Conservation (phyloP, 2,888 invertebrate genomes). For the Leptogaster cylindrica region DNA sequence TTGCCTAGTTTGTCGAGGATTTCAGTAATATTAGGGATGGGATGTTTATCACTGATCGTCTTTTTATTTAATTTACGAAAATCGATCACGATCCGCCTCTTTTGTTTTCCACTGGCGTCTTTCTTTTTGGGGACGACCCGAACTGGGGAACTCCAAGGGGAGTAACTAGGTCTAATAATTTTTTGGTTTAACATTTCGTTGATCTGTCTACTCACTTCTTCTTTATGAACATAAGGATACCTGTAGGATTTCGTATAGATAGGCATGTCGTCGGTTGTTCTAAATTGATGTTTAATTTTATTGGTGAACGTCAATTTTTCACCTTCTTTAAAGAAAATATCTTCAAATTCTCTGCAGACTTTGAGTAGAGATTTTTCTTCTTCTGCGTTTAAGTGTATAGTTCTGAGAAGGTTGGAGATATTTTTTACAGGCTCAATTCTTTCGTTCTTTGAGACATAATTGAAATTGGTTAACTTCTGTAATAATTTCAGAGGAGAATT, state of each 20-base stretch:
- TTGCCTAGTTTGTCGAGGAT: conserved; percentile 50
- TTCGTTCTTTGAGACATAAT: too few relatives aligned
- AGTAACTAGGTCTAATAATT: neutral
- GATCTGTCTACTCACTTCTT: neutral
- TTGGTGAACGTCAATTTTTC: neutral
- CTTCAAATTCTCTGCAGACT: neutral
- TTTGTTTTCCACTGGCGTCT: conserved; percentile 2
- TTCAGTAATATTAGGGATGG: conserved; percentile 49
- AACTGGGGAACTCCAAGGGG: neutral
- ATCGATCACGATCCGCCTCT: conserved; percentile 33
- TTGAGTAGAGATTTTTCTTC: neutral
- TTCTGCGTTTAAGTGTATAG: neutral
- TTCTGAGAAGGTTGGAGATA: neutral
- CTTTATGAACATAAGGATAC: conserved; percentile 10
- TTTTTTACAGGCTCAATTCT: too few relatives aligned
- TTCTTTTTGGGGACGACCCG: neutral
- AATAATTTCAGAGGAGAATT: too few relatives aligned
- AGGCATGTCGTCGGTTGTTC: neutral
- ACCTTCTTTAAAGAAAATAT: neutral
- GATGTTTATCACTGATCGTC: conserved; percentile 50
- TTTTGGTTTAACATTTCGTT: neutral
- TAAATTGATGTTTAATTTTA: conserved; percentile 8
- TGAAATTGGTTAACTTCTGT: too few relatives aligned
- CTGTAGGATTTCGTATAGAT: neutral
- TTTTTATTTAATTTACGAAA: conserved; percentile 42